Evolutionary conservation across 1,140 invertebrate species (phyloP), one percentile per base, ranked within the genome.

Genomic region (Magallana gigas): DNA sequence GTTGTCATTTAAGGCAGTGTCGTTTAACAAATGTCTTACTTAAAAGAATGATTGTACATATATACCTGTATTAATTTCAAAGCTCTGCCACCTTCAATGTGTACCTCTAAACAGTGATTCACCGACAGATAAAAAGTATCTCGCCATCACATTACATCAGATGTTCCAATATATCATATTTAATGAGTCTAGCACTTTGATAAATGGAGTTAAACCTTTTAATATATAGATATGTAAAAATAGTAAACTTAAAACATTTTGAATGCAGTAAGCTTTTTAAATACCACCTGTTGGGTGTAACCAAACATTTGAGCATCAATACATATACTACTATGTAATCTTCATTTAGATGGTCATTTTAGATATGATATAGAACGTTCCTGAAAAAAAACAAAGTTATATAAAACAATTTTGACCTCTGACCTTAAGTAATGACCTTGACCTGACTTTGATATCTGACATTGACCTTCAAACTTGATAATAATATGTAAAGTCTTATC

Each of bases 1-100:
- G 60, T 29, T 76, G 68, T 36, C 68, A 76, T 76, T 76, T 29
- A 76, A 29, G 8, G 36, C 23, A 76, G 36, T 48, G 18, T 76
- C 12, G 36, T 76, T 76, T 76, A 76, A 76, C 68, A 76, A 9
- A 76, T 29, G 68, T 76, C 68, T 76, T 29, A 76, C 68, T 76
- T 76, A 76, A 36, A 76, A 18, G 36, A 48, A 48, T 48, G 36
- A 12, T 29, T 76, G 23, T 76, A 29, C 29, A 36, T 12, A 36
- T 12, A 76, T 18, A 76, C 36, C 68, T 29, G 68, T 11, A 11
- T 76, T 36, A 76, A 76, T 8, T 76, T 29, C 68, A 76, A 5
- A 29, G 23, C 36, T 18, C 11, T 76, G 68, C 68, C 68, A 76
- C 23, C 36, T 76, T 23, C 68, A 16, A 62, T 16, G n/a, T 76